These are phyloP conservation scores for Agrochola litura DNA, from an alignment of 2,888 invertebrate genomes.

Conservation along the genomic window DNA sequence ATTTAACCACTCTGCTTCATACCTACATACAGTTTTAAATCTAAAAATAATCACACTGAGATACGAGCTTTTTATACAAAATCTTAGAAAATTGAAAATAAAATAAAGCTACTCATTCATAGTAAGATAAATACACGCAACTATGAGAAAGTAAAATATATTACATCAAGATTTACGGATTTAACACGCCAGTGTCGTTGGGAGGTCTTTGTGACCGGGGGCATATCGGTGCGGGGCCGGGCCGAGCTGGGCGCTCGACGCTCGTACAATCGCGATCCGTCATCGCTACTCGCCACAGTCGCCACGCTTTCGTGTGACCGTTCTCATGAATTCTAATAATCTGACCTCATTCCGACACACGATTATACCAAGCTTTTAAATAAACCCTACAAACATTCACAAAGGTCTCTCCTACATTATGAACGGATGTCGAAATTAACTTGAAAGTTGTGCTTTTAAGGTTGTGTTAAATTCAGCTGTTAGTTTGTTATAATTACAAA, in stretches of 20 bases:
- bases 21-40: neutral
- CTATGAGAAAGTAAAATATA: slow-evolving; percentile 61
- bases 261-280: slow-evolving; percentile 72
- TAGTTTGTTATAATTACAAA: slow-evolving; percentile 20
- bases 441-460: slow-evolving; percentile 44
- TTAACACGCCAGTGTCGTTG: slow-evolving; percentile 63
- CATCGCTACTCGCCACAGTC: slow-evolving; percentile 62
- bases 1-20: neutral
- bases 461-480: slow-evolving; percentile 9
- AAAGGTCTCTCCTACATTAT: slow-evolving; percentile 48
- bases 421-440: slow-evolving; percentile 47
- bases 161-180: slow-evolving; percentile 63
- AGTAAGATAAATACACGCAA: slow-evolving; percentile 46
- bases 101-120: slow-evolving; percentile 48
- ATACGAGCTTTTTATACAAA: slow-evolving; percentile 20
- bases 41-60: slow-evolving; percentile 13
- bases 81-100: slow-evolving; percentile 12
- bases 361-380: slow-evolving; percentile 71
- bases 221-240: slow-evolving; percentile 58
- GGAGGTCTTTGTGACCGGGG: slow-evolving; percentile 67
- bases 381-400: slow-evolving; percentile 69
- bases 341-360: slow-evolving; percentile 74
- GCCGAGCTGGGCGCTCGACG: slow-evolving; percentile 23
- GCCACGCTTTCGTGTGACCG: slow-evolving; percentile 73
- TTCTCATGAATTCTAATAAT: slow-evolving; percentile 77